Evolutionary conservation across 2,113 vertebrate genomes (phyloP).

Genomic region (Patagioenas fasciata): DNA sequence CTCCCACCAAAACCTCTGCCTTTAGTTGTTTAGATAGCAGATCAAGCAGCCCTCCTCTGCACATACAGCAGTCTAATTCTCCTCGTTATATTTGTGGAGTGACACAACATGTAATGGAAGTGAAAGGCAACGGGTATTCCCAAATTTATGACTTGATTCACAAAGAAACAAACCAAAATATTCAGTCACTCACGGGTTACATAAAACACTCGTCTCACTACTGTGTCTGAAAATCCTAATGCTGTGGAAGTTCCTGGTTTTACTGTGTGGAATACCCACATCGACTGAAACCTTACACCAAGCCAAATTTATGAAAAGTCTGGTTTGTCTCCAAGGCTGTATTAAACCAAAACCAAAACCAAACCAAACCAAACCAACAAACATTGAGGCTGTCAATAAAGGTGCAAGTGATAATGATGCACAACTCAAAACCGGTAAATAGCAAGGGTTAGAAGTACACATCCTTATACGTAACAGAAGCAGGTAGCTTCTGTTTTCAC

Average conservation of each 20-base stretch:
- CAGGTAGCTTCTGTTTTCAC: constrained; percentile 44
- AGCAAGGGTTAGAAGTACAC: background rate
- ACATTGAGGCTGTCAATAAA: background rate
- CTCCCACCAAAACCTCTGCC: background rate
- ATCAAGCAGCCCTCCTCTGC: background rate
- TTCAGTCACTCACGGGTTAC: background rate
- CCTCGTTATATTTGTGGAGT: accelerated
- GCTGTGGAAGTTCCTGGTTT: background rate
- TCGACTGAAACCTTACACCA: background rate
- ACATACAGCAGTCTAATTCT: background rate
- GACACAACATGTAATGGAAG: background rate
- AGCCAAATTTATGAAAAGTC: background rate
- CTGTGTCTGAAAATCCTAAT: background rate
- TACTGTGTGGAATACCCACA: background rate
- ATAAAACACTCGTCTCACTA: background rate
- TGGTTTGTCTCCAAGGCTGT: background rate
- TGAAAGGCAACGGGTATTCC: background rate
- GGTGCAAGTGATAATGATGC: background rate
- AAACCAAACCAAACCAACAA: no score
- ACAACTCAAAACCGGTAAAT: constrained; percentile 26
- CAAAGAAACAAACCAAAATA: background rate
- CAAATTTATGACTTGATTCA: background rate
- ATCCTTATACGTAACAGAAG: background rate
- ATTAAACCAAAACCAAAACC: background rate
- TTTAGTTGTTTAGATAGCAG: background rate